phyloP scores from a whole-genome alignment of 2,888 invertebrate genomes.

The Himalopsyche anomala region DNA sequence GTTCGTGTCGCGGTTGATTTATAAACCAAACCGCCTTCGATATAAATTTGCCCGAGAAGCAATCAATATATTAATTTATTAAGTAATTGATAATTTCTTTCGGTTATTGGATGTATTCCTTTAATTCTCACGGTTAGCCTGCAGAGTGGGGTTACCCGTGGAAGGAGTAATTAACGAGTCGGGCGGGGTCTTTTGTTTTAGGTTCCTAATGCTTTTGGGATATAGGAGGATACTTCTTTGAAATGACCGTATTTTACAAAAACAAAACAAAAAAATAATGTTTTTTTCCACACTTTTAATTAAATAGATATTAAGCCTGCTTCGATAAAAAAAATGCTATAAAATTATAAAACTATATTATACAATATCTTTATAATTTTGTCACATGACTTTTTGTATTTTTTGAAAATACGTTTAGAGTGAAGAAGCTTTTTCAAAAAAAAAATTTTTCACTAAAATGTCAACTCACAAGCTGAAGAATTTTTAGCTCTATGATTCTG shows the following conservation, averaged over 20 bases:
- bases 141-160: constrained; percentile 57
- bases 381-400: no score
- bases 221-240: constrained; percentile 29
- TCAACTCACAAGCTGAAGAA: no score
- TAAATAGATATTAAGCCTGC: not conserved
- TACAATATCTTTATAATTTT: not conserved
- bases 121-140: constrained; percentile 19
- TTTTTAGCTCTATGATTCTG: no score
- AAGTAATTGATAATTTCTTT: constrained; percentile 68
- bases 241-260: constrained; percentile 34
- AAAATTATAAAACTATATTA: not conserved
- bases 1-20: not conserved
- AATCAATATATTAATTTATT: constrained; percentile 66
- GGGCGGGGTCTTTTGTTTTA: constrained; percentile 67
- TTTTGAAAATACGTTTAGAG: no score
- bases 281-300: not conserved
- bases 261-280: not conserved
- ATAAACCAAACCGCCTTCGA: constrained; percentile 11
- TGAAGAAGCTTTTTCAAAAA: no score
- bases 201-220: constrained; percentile 65
- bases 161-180: constrained; percentile 68
- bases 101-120: not conserved
- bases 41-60: constrained; percentile 25
- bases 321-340: not conserved
- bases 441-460: no score